Base-by-base conservation (phyloP, 1,140 invertebrate species). In the Drosophila tropicalis region DNA sequence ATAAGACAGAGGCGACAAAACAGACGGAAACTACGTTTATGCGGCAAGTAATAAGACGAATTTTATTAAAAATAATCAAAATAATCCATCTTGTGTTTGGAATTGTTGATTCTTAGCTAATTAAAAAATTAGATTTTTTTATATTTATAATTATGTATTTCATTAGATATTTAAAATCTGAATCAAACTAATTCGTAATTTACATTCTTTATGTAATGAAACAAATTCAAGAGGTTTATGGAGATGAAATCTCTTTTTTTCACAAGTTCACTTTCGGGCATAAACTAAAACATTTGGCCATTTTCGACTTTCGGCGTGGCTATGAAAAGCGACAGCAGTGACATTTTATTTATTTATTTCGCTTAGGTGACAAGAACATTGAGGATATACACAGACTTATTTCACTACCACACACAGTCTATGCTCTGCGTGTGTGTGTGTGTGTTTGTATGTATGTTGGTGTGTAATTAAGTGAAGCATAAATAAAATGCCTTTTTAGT, bases 401-500 rank as follows among this genome's bases (percentile, higher is more conserved):
- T 76, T 36, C 36, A 36, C 34, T 39, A 60, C 36, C 22, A 58
- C 41, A 57, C 51, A 39, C 3, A 39, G 10, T n/a, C 36, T 44
- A 40, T 44, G 17, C 60, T 67, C 32, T 69, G 6, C n/a, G 22
- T 51, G 34, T 72, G 17, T 55, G 32, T 67, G 17, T 61, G 55
- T 44, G 40, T 65, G 40, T 56, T 9, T 67, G n/a, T 67, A 13
- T 61, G 39, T 66, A 32, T 86, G 81, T 81, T 67, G 67, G 70
- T 70, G 83, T 87, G 83, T 87, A 87, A 87, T 87, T 87, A 87
- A 89, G 79, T 83, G 79, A 87, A 70, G 83, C 83, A 87, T 87
- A 83, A 87, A 89, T 87, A 87, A 87, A 91, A 89, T 90, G 86
- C 77, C 90, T 81, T 91, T 91, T 91, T 91, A 91, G 85, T 91